A percentile compares a stretch with the other conserved stretches of the same genome.
These are phyloP conservation scores for Penelope pileata DNA, from an alignment of 2,113 vertebrate genomes.

Conservation along the genomic window DNA sequence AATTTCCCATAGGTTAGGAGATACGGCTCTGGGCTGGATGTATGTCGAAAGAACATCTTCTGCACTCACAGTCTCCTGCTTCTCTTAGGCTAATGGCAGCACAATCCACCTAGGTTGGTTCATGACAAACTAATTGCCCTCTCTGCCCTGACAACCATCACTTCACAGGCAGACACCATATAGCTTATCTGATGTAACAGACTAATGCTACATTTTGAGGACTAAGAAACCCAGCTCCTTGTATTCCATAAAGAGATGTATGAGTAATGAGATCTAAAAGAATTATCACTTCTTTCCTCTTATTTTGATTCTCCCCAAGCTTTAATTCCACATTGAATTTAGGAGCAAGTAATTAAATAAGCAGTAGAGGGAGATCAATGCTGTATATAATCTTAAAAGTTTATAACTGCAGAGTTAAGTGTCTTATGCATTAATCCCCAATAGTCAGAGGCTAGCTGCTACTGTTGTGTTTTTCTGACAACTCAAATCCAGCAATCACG, in stretches of 20 bases:
- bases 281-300: neutral
- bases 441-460: constrained; percentile 39
- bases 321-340: constrained; percentile 42
- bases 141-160: neutral
- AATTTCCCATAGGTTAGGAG: neutral
- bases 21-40: neutral
- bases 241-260: accelerated
- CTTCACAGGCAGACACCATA: neutral
- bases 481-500: neutral
- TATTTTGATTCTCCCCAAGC: neutral
- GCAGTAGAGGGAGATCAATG: constrained; percentile 33
- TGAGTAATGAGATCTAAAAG: neutral
- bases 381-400: constrained; percentile 46
- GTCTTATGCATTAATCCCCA: constrained; percentile 33
- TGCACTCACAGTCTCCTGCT: neutral
- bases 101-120: neutral
- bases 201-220: neutral
- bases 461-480: neutral
- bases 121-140: neutral
- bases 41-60: neutral
- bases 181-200: neutral
- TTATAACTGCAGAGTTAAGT: constrained; percentile 48
- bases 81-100: neutral
- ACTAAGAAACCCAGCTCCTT: neutral
- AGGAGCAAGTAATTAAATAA: constrained; percentile 42